phyloP scores from a whole-genome alignment of 2,797 vertebrate species.

The Alexandromys oeconomus region DNA sequence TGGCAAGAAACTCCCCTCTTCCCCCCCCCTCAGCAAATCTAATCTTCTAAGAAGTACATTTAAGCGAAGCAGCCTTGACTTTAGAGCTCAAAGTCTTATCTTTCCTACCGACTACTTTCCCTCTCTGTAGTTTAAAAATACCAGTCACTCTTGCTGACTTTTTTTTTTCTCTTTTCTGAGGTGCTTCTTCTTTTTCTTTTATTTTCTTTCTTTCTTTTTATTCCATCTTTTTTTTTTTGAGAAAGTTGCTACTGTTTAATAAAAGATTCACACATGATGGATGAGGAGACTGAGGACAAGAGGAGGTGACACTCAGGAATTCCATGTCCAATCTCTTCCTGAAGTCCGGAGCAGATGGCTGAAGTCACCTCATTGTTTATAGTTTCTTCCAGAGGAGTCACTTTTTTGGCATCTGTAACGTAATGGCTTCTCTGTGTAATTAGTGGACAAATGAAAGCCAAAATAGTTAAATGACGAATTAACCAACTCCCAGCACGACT shows the following conservation, averaged over 20 bases:
- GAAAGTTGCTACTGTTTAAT: conserved; percentile 33
- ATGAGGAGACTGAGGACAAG: neutral
- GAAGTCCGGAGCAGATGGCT: conserved; percentile 13
- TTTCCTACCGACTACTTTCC: conserved; percentile 41
- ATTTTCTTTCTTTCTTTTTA: too few relatives aligned
- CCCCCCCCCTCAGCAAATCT: neutral
- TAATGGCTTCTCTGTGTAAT: conserved; percentile 66
- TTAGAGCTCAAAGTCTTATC: conserved; percentile 61
- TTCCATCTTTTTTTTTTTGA: neutral
- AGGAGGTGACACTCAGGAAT: neutral
- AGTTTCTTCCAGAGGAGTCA: conserved; percentile 43
- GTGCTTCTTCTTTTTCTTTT: neutral
- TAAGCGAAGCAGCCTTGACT: conserved; percentile 57
- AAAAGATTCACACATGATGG: neutral
- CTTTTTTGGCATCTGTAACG: conserved; percentile 36
- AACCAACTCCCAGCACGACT: conserved; percentile 52
- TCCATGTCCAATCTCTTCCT: neutral
- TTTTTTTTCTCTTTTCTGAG: conserved; percentile 23
- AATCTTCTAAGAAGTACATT: conserved; percentile 57
- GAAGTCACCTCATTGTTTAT: neutral
- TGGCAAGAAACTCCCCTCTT: conserved; percentile 56
- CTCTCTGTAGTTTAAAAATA: conserved; percentile 43
- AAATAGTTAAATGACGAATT: conserved; percentile 63
- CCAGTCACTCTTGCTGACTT: conserved; percentile 35
- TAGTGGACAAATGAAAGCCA: conserved; percentile 63